These are phyloP conservation scores for Andrena dorsata DNA, from an alignment of 2,888 invertebrate species.

Conservation along the genomic window DNA sequence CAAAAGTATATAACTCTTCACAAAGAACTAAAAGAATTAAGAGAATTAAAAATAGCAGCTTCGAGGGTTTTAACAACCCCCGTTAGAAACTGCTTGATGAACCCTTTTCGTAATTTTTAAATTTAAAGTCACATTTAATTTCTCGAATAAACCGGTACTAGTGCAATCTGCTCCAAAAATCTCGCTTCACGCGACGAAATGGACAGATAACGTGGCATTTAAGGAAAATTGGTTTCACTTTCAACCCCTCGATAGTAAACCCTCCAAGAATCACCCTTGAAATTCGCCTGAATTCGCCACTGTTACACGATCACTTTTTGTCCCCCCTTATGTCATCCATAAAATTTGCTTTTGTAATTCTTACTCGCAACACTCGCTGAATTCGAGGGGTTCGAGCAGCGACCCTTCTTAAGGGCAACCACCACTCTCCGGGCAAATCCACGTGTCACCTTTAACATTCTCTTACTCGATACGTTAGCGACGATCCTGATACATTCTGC, in stretches of 20 bases:
- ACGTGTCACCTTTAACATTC: neutral
- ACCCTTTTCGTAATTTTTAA: too few relatives aligned
- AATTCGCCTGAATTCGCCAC: neutral
- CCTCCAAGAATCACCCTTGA: neutral
- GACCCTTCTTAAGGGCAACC: neutral
- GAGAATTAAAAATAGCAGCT: too few relatives aligned
- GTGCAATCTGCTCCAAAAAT: too few relatives aligned
- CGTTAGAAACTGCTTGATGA: too few relatives aligned
- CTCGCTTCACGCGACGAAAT: too few relatives aligned
- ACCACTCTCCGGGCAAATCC: neutral
- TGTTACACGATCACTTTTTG: neutral
- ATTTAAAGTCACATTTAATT: too few relatives aligned
- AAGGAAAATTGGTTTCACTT: neutral
- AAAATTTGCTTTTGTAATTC: conserved; percentile 36
- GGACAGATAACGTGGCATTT: neutral
- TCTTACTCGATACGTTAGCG: neutral
- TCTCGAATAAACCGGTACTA: too few relatives aligned
- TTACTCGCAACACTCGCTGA: neutral
- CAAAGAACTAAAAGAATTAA: too few relatives aligned
- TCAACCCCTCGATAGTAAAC: neutral
- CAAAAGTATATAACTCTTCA: too few relatives aligned
- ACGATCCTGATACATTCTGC: neutral
- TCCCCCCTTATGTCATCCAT: neutral
- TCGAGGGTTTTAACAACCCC: too few relatives aligned
- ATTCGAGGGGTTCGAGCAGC: neutral